Base-by-base conservation (phyloP, 2,888 invertebrate species). In the Drosophila anomalata region DNA sequence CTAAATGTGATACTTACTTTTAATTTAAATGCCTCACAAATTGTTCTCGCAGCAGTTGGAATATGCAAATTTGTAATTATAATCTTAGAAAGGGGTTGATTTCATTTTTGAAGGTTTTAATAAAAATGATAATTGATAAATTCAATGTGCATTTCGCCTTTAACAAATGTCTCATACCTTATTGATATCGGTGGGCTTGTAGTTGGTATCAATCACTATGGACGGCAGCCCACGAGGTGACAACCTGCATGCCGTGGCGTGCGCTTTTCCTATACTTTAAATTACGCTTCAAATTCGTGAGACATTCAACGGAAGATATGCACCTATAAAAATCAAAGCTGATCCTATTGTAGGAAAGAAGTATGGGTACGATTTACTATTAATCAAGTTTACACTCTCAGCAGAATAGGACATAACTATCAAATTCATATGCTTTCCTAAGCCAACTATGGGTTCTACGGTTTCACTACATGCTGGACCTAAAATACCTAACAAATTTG, bases 401-500 rank as follows among this genome's bases (percentile, higher is more conserved):
- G 96, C 96, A 67, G 95, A 95, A 89, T 96, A 96, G 53, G 96
- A 96, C 66, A 96, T 94, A 1, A 96, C 94, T 63, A 95, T 93
- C 54, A 95, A 95, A 75, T 93, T 94, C 82, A 94, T 95, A 82
- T 95, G 95, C 70, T 94, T 95, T 0, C 96, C 95, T 2, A 96
- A 94, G 0, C 95, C 95, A 0, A 96, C 96, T 36, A 96, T 92
- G 0, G 96, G 96, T 86, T 96, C 96, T 0, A 96, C 95, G 0
- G 96, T 96, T 88, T 96, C 96, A 0, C 96, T 95, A 84, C 96
- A 96, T 0, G 95, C 96, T 0, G 96, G 96, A 7, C 96, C 96
- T 50, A 96, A 88, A 1, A 96, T 94, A 0, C 96, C 96, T 65
- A 95, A 93, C 67, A 96, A 91, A 52, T 93, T 93, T 0, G 70